Base-by-base conservation (phyloP, 1,140 invertebrate species). In the Orchestia grillus region DNA sequence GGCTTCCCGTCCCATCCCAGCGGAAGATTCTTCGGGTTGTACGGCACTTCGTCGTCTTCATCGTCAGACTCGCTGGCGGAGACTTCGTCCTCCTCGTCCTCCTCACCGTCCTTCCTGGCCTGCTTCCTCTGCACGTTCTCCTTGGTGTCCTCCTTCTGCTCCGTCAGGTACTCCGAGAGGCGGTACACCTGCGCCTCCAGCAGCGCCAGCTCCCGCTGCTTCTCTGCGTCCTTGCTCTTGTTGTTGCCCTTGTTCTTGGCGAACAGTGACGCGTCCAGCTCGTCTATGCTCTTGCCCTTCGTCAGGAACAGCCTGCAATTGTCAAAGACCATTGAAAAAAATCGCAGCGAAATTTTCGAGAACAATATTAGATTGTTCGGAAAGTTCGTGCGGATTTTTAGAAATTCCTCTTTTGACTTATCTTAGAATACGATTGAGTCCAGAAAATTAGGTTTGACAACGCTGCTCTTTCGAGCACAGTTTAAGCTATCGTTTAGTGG, bases 1-100 rank as follows among this genome's bases (percentile, higher is more conserved):
- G 99, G 99, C 98, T 99, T 99, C 94, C 99, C 99, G 98, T 99
- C 99, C 99, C 99, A 99, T 15, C 99, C 99, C 0, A 99, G 98
- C 0, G 99, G 99, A 57, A 99, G 97, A 98, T 99, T 99, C 98
- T 99, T 99, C 0, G 99, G 99, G 98, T 99, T 99, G 97, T 99
- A 99, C 0, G 99, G 99, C 88, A 99, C 99, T 97, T 99, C 99
- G 97, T 99, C 98, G 94, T 99, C 98, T 87, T 98, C 98, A 97
- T 99, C 98, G 96, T 99, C 99, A 62, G 97, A 98, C 97, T 99
- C 99, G 42, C 98, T 98, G 57, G 98, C 98, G 97, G 98, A 98
- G 96, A 98, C 98, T 97, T 99, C 99, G 47, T 98, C 99, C 97
- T 99, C 99, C 41, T 99, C 99, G 97, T 99, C 99, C 96, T 99